These are phyloP conservation scores for Galbula dea DNA, from an alignment of 2,113 vertebrate genomes.

Conservation along the genomic window DNA sequence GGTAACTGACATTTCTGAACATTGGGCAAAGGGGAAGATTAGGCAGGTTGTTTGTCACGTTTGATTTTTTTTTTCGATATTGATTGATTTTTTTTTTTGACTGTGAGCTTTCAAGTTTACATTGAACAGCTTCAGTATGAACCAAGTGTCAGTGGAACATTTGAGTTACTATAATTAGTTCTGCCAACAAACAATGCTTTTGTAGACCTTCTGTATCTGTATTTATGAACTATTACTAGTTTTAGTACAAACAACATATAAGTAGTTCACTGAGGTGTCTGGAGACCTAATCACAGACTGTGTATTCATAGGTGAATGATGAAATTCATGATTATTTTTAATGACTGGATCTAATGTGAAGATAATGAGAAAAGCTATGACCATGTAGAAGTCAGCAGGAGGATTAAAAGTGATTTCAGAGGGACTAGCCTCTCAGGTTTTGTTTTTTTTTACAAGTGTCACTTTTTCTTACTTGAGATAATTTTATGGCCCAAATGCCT, in stretches of 20 bases:
- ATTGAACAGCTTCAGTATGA: neutral
- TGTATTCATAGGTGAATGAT: neutral
- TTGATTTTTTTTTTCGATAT: neutral
- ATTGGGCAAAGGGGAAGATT: neutral
- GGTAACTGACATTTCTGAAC: neutral
- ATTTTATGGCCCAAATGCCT: neutral
- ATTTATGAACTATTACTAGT: neutral
- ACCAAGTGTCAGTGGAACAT: neutral
- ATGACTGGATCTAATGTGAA: neutral
- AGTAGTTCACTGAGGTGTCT: neutral
- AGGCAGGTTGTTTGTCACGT: fast-evolving
- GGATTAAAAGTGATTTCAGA: neutral
- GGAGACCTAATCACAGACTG: neutral
- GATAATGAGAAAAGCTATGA: neutral
- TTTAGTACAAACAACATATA: neutral
- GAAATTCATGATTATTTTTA: neutral
- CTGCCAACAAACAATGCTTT: neutral
- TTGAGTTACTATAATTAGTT: neutral
- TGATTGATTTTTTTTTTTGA: neutral
- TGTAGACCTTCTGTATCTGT: neutral
- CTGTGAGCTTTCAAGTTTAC: neutral
- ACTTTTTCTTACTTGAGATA: neutral
- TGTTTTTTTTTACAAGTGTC: neutral
- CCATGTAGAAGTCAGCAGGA: neutral
- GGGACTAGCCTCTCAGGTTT: neutral